phyloP scores from a whole-genome alignment of 2,888 invertebrate species.

The Ecdyonurus torrentis region DNA sequence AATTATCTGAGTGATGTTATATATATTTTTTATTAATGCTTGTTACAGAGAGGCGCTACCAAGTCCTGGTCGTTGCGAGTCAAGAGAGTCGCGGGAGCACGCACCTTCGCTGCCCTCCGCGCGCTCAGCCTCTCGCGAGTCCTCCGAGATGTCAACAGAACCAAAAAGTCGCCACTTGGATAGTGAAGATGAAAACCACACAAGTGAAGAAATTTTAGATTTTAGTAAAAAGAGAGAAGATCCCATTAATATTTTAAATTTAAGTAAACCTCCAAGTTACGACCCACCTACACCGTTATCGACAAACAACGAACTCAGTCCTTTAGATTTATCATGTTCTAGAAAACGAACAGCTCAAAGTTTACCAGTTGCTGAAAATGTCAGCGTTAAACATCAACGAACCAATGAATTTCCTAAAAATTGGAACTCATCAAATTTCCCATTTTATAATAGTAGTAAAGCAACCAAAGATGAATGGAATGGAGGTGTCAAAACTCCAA shows the following conservation, averaged over 20 bases:
- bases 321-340: slow-evolving; percentile 11
- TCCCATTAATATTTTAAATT: slow-evolving; percentile 29
- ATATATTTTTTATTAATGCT: slow-evolving; percentile 17
- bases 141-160: slow-evolving; percentile 36
- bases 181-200: background rate
- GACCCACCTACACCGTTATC: slow-evolving; percentile 23
- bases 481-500: background rate
- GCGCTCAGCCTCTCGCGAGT: slow-evolving; percentile 24
- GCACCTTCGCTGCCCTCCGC: slow-evolving; percentile 30
- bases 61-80: slow-evolving; percentile 61
- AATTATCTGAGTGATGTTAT: too few species aligned
- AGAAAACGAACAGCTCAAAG: background rate
- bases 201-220: background rate
- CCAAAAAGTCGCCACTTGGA: slow-evolving; percentile 38
- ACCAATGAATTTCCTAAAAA: slow-evolving; percentile 1
- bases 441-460: background rate
- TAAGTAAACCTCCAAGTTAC: background rate
- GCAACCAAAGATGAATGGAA: slow-evolving; percentile 48
- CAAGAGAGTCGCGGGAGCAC: slow-evolving; percentile 52
- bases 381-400: background rate
- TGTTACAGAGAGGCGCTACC: slow-evolving; percentile 42
- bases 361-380: background rate
- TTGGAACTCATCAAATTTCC: background rate
- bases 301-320: slow-evolving; percentile 19
- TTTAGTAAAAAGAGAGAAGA: slow-evolving; percentile 25